Evolutionary conservation across 1,140 invertebrate species (phyloP), one percentile per base, ranked within the genome.

Genomic region (Battus philenor): DNA sequence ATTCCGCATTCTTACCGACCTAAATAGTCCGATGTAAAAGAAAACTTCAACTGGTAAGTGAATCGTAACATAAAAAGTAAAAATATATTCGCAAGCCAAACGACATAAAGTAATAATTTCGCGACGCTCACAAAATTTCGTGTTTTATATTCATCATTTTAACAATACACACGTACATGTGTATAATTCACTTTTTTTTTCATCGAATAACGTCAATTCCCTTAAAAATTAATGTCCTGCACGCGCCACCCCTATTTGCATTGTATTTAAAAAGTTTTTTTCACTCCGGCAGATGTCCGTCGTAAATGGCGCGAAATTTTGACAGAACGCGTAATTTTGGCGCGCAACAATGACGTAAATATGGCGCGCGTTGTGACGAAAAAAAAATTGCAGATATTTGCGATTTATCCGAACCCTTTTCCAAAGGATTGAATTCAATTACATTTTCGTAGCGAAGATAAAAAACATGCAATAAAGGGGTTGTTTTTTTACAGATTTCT

Each of bases 301-400:
- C 9, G 57, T 74, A 76, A 84, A 84, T 84, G 80, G 80, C 74
- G 80, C 80, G 80, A 76, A 77, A 75, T 84, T 84, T 81, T 84
- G 77, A 81, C 80, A 81, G 72, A 59, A 73, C 71, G 71, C 75
- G 63, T 74, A 78, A 81, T 80, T 80, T 69, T 72, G 68, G 54
- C 65, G 65, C 62, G 50, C 55, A 58, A 71, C 68, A 78, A 73
- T 80, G 74, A 76, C 72, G 71, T 58, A 56, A 57, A 59, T 39
- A 51, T 62, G 51, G 61, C 39, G 51, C 59, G 29, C 46, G 38
- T n/a, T n/a, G n/a, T n/a, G 27, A 59, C 27, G 38, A 59, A 68
- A 75, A 80, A 73, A 74, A 75, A 64, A 61, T 64, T n/a, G n/a
- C n/a, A n/a, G n/a, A 75, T 75, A 71, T 77, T 50, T 11, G 59